Evolutionary conservation across 1,140 invertebrate genomes (phyloP).

Genomic region (Dendroctonus valens): DNA sequence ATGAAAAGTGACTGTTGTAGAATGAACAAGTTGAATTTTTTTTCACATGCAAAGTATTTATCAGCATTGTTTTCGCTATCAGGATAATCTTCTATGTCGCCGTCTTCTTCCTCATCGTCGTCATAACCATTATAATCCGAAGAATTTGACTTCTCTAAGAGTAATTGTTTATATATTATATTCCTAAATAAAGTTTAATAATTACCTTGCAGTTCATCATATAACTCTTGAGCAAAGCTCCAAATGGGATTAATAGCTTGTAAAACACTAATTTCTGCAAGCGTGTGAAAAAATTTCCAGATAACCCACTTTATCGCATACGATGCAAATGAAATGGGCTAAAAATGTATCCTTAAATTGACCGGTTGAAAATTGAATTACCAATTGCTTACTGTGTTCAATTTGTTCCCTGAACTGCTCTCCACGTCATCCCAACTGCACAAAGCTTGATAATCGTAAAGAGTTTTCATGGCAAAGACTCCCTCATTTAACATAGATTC

Average conservation of each 20-base stretch:
- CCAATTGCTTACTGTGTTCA: conserved; percentile 7
- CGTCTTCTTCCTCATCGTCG: conserved; percentile 49
- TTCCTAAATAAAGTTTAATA: neutral
- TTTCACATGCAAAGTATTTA: conserved; percentile 62
- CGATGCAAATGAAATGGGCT: conserved; percentile 18
- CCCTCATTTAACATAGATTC: conserved; percentile 69
- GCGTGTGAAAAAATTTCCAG: conserved; percentile 48
- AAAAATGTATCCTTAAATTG: neutral
- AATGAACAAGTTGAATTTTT: conserved; percentile 64
- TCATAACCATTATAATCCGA: conserved; percentile 41
- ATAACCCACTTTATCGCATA: conserved; percentile 48
- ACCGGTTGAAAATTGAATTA: neutral
- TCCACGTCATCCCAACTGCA: conserved; percentile 54
- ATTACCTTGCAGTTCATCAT: conserved; percentile 5
- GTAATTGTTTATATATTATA: no score
- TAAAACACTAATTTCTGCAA: conserved; percentile 48
- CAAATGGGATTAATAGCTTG: conserved; percentile 38
- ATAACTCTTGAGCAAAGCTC: conserved; percentile 29
- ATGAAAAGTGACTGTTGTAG: conserved; percentile 62
- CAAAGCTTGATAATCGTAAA: conserved; percentile 85
- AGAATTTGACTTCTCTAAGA: no score
- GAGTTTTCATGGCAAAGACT: conserved; percentile 72
- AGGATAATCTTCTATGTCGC: conserved; percentile 50
- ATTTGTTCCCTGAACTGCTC: conserved; percentile 9
- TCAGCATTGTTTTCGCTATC: conserved; percentile 47